Base-by-base conservation (phyloP, 2,888 invertebrate species). In the Gnatocerus cornutus region DNA sequence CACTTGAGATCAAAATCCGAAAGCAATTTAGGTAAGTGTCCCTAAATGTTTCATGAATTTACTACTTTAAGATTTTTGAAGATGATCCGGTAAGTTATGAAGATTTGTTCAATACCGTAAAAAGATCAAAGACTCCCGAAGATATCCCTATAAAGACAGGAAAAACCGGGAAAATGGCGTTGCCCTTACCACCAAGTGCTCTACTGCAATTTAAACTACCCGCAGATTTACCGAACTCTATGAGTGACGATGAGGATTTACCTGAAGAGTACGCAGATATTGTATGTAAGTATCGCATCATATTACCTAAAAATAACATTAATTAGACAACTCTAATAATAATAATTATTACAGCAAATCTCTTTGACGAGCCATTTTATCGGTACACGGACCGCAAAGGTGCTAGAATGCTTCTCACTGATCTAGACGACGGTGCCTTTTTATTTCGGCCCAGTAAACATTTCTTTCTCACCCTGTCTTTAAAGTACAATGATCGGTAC, bases 321-420 rank as follows among this genome's bases (percentile, higher is more conserved):
- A 37, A n/a, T 21, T n/a, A n/a, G 10, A 29, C 9, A 27, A 43
- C n/a, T 12, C 8, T 13, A 27, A 8, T 45, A 21, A n/a, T 43
- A 29, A 21, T 27, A n/a, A 10, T 50, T 1, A 21, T 21, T 21
- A 4, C 63, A 79, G 78, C 71, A 27, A 75, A 76, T 63, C 46
- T 76, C 16, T 74, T 70, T 64, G 68, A 74, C 12, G 73, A 76
- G 12, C 71, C 72, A 0, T 79, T 68, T 65, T 79, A 71, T 53
- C 62, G 77, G 46, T 74, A 79, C 58, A 78, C 74, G 0, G 76
- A 77, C 58, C 48, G 79, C 41, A 75, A 75, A 58, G 78, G 79
- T 1, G 78, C 79, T 1, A 75, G 71, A 64, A 48, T 45, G n/a
- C 68, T 78, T 3, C 52, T 79, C n/a, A 9, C 58, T 12, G 62